Evolutionary conservation across 1,140 invertebrate genomes (phyloP).

Genomic region (Drosophila funebris): DNA sequence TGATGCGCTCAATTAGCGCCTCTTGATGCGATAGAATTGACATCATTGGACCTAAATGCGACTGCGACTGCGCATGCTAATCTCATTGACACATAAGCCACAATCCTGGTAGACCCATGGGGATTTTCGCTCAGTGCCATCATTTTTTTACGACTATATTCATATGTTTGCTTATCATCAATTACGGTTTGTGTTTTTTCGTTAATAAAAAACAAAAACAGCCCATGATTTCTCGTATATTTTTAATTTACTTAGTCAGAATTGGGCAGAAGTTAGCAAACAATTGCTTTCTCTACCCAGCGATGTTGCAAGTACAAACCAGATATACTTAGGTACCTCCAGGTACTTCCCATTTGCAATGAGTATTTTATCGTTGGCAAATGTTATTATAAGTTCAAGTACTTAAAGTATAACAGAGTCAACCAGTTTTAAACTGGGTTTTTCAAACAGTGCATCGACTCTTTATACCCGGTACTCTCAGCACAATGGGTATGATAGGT

Average conservation of each 20-base stretch:
- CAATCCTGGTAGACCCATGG: constrained; percentile 1
- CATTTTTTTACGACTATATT: neutral
- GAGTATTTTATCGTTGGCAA: neutral
- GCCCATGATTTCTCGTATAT: constrained; percentile 51
- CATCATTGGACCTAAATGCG: constrained; percentile 44
- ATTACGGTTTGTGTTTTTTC: neutral
- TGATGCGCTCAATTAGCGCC: constrained; percentile 51
- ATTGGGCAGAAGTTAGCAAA: constrained; percentile 20
- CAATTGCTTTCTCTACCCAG: constrained; percentile 31
- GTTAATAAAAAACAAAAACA: constrained; percentile 23
- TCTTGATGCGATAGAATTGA: constrained; percentile 40
- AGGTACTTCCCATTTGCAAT: neutral
- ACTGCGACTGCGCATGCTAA: constrained; percentile 43
- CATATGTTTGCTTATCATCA: constrained; percentile 60
- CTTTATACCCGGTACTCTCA: neutral
- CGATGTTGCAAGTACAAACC: neutral
- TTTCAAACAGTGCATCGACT: neutral
- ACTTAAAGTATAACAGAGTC: neutral
- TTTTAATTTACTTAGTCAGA: constrained; percentile 54
- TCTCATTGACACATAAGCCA: constrained; percentile 20
- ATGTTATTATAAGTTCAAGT: neutral
- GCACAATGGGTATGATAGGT: too few species aligned
- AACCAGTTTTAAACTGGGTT: neutral
- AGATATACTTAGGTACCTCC: neutral
- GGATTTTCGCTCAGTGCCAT: constrained; percentile 10